phyloP scores from a whole-genome alignment of 2,797 vertebrate genomes.

The Thripadectes ignobilis region DNA sequence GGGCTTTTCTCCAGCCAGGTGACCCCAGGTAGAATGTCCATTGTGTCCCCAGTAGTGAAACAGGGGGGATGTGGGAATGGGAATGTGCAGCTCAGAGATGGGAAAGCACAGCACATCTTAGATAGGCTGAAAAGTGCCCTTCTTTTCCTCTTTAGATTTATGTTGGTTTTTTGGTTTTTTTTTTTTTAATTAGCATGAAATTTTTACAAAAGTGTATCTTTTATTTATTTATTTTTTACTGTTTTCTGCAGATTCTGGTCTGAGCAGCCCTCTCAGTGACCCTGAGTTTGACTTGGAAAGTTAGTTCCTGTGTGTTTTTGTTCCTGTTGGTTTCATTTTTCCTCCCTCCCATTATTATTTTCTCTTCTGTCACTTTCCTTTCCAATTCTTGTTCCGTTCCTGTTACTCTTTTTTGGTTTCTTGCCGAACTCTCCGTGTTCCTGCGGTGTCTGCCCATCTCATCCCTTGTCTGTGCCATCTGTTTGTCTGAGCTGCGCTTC shows the following conservation, averaged over 20 bases:
- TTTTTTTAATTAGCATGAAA: constrained; percentile 55
- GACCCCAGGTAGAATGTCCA: background rate
- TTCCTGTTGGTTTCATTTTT: constrained; percentile 74
- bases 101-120: background rate
- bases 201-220: constrained; percentile 67
- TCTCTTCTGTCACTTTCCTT: constrained; percentile 60
- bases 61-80: background rate
- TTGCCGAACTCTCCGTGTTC: constrained; percentile 43
- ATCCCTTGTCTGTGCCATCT: constrained; percentile 73
- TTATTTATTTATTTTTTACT: constrained; percentile 86
- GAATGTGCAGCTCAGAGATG: background rate
- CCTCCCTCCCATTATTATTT: constrained; percentile 40
- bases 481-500: constrained; percentile 69
- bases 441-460: constrained; percentile 78
- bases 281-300: constrained; percentile 96
- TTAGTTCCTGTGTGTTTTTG: constrained; percentile 88
- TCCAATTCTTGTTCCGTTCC: constrained; percentile 45
- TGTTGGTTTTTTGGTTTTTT: constrained; percentile 30
- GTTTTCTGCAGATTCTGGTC: constrained; percentile 97
- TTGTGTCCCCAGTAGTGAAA: background rate
- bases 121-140: background rate
- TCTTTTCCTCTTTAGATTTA: constrained; percentile 62
- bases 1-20: background rate
- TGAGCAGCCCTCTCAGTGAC: constrained; percentile 97
- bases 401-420: constrained; percentile 11